Evolutionary conservation across 2,888 invertebrate species (phyloP), one percentile per base, ranked within the genome.

Genomic region (Spisula solida): DNA sequence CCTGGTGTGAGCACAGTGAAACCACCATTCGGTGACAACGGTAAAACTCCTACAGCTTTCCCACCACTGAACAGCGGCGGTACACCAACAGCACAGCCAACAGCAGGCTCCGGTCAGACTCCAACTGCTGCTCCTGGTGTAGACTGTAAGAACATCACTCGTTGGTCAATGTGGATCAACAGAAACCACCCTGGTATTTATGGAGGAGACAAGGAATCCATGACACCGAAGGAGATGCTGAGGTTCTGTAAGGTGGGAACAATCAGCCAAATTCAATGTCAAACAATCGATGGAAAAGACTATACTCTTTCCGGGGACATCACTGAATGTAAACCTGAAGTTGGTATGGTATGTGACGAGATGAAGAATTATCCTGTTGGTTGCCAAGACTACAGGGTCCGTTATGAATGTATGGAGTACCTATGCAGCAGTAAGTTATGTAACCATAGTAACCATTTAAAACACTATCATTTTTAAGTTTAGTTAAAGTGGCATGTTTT

Each of bases 271-370:
- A 94, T 96, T 12, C 94, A 96, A 87, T 96, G 96, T 93, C 82
- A 93, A 79, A 94, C 94, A 31, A 81, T 93, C 10, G 90, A 92
- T 66, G 93, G 92, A 12, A 88, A 88, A 10, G 90, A 92, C n/a
- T 90, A 87, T 51, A 90, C 89, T 51, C 88, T 90, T 29, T 93
- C 94, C 16, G 91, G 93, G 2, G 94, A 95, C 81, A 92, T 93
- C 14, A 91, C 92, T 8, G 82, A 84, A 18, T 96, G 96, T 87
- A 93, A 92, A 47, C 95, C 98, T 89, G 97, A 98, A 93, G 97
- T 97, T 20, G 98, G 98, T 0, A 97, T 98, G 0, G 96, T 97
- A 6, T 98, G 98, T 95, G 87, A 87, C n/a, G 60, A 97, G 96
- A 88, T 89, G 29, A 85, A 88, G 18, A 94, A 93, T 86, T 86